Evolutionary conservation across 2,888 invertebrate genomes (phyloP), one percentile per base, ranked within the genome.

Genomic region (Clepsis dumicolana): DNA sequence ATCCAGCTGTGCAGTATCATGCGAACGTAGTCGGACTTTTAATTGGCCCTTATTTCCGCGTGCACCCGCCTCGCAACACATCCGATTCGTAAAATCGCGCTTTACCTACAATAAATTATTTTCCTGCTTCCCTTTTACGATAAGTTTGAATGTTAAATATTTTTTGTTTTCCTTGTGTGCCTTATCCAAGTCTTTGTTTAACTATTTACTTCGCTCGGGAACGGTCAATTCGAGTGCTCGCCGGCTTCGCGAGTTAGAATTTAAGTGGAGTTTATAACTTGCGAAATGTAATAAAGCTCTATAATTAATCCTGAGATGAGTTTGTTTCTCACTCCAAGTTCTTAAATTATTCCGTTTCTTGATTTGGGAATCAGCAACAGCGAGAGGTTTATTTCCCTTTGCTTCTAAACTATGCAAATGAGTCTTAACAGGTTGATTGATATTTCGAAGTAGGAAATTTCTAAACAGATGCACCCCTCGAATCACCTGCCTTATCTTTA

Each of bases 401-500:
- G 29, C 53, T 50, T 54, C 56, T 50, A 60, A 60, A 44, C 38
- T 67, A 63, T 62, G 67, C 62, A 67, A 62, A 63, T 67, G 38
- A 56, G 62, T 57, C 24, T 56, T 56, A 67, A 67, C 56, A 52
- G 50, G 57, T 67, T 63, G 57, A 67, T 62, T 62, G 61, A 60
- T 66, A 63, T 70, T 66, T 71, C 25, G 24, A 59, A 68, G 68
- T 59, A 18, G 29, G 57, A 63, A 57, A 41, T 59, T 64, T 59
- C 64, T 68, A 68, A 68, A 64, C 52, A 68, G 64, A 64, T 68
- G 68, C 68, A 68, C 64, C 68, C 68, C 63, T 59, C 57, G 44
- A 64, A 64, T 63, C 69, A 64, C 65, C 70, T 73, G 72, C 71
- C 73, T 72, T 65, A 68, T 68, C 71, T 68, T 64, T 68, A 79